Percentiles rank a stretch among this genome's conserved stretches.
phyloP scores from a whole-genome alignment of 2,797 vertebrate genomes.

The Allobates femoralis region DNA sequence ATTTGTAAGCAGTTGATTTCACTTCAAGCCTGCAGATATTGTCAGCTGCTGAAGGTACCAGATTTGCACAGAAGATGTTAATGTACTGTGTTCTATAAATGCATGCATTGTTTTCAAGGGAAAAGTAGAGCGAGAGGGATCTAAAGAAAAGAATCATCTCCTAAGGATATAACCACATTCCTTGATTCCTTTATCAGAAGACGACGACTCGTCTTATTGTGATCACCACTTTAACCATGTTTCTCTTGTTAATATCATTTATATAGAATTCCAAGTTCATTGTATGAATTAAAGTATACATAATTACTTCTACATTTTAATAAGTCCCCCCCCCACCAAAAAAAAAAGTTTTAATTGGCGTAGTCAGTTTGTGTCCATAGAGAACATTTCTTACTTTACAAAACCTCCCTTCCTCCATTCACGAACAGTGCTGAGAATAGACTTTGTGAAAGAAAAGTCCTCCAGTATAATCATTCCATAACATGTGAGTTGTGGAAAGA shows the following conservation, averaged over 20 bases:
- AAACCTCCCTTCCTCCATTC: neutral
- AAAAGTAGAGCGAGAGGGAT: neutral
- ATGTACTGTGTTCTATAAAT: slow-evolving; percentile 1
- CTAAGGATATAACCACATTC: neutral
- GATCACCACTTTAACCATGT: neutral
- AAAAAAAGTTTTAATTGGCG: neutral
- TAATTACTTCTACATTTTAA: neutral
- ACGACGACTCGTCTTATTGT: neutral
- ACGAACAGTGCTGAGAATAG: too few species aligned
- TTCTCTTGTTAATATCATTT: neutral
- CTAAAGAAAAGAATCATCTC: neutral
- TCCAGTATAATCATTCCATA: too few species aligned
- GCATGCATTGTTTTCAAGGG: neutral
- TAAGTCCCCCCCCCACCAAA: neutral
- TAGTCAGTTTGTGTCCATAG: neutral
- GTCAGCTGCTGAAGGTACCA: slow-evolving; percentile 16
- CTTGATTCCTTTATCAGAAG: neutral
- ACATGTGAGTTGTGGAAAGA: neutral
- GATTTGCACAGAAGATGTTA: neutral
- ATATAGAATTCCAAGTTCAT: neutral
- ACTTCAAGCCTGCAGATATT: slow-evolving; percentile 11
- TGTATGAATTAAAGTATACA: neutral
- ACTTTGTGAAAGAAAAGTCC: neutral
- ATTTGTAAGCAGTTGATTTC: slow-evolving; percentile 19
- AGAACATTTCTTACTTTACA: neutral